Evolutionary conservation across 2,797 vertebrate genomes (phyloP), one percentile per base, ranked within the genome.

Genomic region (Pantherophis vulpinus): DNA sequence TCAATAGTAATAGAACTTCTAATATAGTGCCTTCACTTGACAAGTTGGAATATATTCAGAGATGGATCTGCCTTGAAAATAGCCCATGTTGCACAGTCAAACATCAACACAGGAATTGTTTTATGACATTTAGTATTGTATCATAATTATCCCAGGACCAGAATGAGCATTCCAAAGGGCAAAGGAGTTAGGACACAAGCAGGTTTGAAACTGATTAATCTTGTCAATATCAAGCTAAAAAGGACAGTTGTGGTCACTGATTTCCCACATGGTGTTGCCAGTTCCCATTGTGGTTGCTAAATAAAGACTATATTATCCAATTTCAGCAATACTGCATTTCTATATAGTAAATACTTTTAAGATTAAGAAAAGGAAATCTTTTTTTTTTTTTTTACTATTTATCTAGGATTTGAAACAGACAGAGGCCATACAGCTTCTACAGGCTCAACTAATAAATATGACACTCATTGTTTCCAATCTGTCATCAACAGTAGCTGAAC

Each of bases 401-500:
- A 90, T 27, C 42, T 96, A 99, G 99, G 99, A 99, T 95, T 99
- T 99, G 97, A 98, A 98, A 92, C 99, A 99, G 95, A 99, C 99
- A 0, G 99, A 99, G 95, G 98, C 99, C 56, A 99, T 99, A 96
- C 99, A 99, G 94, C 93, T 98, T 91, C 97, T 99, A 20, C 99
- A 99, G 96, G 98, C 97, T 92, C 99, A 99, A 92, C 97, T 99
- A 96, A 98, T 98, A 97, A 99, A 99, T 56, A 96, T 99, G 98
- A 99, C 99, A 0, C 98, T 98, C 88, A 98, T 99, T 42, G 98
- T 99, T 97, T 98, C 98, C 89, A 99, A 99, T 90, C 98, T 99
- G 91, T 99, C 99, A 3, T 60, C 95, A 1, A 98, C 98, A 0
- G 98, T 99, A 90, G 94, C 95, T 7, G 98, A 99, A 92, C 96